Evolutionary conservation across 1,140 invertebrate genomes (phyloP), one percentile per base, ranked within the genome.

Genomic region (Hirudo medicinalis): DNA sequence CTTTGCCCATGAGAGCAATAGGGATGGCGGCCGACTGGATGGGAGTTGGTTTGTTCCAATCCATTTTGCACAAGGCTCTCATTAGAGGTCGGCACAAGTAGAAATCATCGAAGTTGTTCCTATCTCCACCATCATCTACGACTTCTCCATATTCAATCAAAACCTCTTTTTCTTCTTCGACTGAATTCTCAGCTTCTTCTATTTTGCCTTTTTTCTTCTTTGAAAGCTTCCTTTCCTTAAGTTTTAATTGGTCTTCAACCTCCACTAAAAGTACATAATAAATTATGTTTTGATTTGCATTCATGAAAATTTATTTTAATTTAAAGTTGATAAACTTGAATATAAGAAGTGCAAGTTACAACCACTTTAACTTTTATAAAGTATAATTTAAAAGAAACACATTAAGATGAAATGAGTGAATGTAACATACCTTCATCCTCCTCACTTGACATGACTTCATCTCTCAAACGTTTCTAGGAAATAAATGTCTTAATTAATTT

Each of bases 21-120:
- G 96, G 96, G 76, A 99, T 94, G 0, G 92, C 93, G 0, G 91
- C 88, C 27, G 90, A 86, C 84, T 98, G 95, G 78, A 98, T 96
- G 6, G 92, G 92, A n/a, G 95, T 98, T 19, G 95, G 94, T 79
- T 92, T 89, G 9, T 90, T 86, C 81, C 90, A 97, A 75, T 91
- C 91, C 82, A 95, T 86, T 8, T 87, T 84, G 22, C 87, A 86
- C 70, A 98, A 89, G 4, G 93, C 92, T 87, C 93, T 93, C 77
- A 94, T 83, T 4, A 96, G 80, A 20, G 92, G 92, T 71, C 92
- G 81, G 0, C 92, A 94, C 27, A 95, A 83, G 80, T 94, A 93
- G 91, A 95, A 93, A 83, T 94, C 89, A 80, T 92, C 89, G 83
- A 96, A 96, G 0, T 88, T 88, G 0, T 87, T 83, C 70, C 87